Evolutionary conservation across 2,113 vertebrate genomes (phyloP).

Genomic region (Camelus bactrianus): DNA sequence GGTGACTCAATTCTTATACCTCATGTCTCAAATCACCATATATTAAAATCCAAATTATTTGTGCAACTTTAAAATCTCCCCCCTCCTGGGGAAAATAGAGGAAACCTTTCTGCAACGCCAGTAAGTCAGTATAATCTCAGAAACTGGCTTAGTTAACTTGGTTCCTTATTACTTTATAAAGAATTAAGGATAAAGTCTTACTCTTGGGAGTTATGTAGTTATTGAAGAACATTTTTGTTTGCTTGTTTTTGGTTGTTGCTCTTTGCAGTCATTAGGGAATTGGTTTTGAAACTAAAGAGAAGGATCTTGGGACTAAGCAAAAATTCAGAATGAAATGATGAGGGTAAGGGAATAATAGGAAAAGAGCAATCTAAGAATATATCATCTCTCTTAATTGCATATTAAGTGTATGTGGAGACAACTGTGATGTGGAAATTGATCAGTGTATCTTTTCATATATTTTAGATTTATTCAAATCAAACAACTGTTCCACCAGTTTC

Average conservation of each 20-base stretch:
- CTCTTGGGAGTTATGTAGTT: not conserved
- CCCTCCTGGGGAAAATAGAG: conserved; percentile 16
- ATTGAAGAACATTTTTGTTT: conserved; percentile 7
- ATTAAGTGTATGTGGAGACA: not conserved
- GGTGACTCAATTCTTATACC: not conserved
- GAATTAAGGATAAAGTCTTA: conserved; percentile 6
- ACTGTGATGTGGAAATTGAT: conserved; percentile 15
- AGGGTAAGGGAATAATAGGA: not conserved
- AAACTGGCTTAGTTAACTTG: not conserved
- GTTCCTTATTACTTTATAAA: not conserved
- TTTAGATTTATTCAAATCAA: conserved; percentile 86
- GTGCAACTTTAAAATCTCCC: not conserved
- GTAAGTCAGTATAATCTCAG: not conserved
- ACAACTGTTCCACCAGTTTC: conserved; percentile 57
- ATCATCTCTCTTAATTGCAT: not conserved
- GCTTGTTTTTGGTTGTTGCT: not conserved
- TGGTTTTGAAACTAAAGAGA: conserved; percentile 9
- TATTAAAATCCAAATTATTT: conserved; percentile 15
- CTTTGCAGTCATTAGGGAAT: not conserved
- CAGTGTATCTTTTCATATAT: conserved; percentile 67
- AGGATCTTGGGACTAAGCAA: not conserved
- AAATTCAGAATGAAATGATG: conserved; percentile 48
- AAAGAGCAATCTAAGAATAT: not conserved
- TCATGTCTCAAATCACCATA: not conserved
- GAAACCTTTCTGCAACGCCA: not conserved